Percentiles rank a stretch among this genome's conserved stretches.
Conservation (phyloP, 1,140 invertebrate species). For the Choristoneura fumiferana region DNA sequence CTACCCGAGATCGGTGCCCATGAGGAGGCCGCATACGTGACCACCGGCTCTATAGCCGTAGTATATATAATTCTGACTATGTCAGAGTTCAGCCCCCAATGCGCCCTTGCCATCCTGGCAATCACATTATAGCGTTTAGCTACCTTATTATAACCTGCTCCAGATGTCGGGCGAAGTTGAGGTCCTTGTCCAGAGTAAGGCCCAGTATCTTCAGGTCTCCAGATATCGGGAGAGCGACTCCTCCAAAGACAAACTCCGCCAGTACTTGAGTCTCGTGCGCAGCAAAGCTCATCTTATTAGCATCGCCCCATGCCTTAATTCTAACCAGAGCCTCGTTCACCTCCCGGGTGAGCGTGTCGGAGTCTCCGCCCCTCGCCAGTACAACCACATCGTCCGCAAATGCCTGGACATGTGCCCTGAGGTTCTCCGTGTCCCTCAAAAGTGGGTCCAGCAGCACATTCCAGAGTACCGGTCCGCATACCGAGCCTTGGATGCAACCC, state of each 20-base stretch:
- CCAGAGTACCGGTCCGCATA: constrained; percentile 26
- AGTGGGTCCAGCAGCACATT: constrained; percentile 28
- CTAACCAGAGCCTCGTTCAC: background rate
- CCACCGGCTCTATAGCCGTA: background rate
- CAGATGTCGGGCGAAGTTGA: too few relatives aligned
- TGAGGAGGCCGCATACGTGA: background rate
- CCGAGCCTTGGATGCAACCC: constrained; percentile 28
- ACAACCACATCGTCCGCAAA: background rate
- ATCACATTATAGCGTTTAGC: background rate
- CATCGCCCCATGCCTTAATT: background rate
- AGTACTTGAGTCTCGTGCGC: background rate
- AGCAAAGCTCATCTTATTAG: background rate
- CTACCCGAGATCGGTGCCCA: background rate
- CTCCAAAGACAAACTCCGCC: background rate
- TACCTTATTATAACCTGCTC: background rate
- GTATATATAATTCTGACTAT: background rate
- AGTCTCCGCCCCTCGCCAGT: background rate
- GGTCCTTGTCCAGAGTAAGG: too few relatives aligned
- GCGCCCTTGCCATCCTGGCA: background rate
- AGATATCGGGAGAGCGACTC: background rate
- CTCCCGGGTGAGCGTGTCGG: background rate
- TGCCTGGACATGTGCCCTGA: background rate
- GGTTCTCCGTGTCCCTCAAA: background rate
- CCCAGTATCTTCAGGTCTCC: too few relatives aligned
- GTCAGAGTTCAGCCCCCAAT: background rate